phyloP scores from a whole-genome alignment of 2,888 invertebrate species.

The Ornithoptera alexandrae region DNA sequence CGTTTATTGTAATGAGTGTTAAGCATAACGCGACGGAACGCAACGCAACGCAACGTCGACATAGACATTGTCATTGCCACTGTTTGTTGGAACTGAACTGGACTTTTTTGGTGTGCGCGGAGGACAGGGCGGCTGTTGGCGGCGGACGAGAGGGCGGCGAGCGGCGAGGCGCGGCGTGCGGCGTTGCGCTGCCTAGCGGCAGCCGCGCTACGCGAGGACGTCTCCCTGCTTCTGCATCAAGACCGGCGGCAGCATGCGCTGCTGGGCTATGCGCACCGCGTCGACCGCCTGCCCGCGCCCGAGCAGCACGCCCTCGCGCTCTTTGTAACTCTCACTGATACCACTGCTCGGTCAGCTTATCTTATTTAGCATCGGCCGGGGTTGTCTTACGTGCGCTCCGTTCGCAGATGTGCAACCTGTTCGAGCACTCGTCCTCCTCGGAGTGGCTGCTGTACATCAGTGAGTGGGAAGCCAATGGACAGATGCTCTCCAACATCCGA shows the following conservation, averaged over 20 bases:
- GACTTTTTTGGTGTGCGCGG: too few relatives aligned
- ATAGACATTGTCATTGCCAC: too few relatives aligned
- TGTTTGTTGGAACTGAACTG: too few relatives aligned
- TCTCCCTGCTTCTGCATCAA: slow-evolving; percentile 93
- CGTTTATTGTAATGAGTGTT: too few relatives aligned
- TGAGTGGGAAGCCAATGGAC: slow-evolving; percentile 90
- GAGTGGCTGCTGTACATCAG: slow-evolving; percentile 97
- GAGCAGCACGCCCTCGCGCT: slow-evolving; percentile 90
- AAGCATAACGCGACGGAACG: too few relatives aligned
- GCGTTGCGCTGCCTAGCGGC: slow-evolving; percentile 86
- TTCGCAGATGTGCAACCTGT: slow-evolving; percentile 93
- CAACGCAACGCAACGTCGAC: too few relatives aligned
- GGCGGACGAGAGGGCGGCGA: slow-evolving; percentile 72
- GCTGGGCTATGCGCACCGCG: slow-evolving; percentile 91
- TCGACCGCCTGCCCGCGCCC: slow-evolving; percentile 85
- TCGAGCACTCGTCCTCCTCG: slow-evolving; percentile 92
- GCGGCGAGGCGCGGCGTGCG: slow-evolving; percentile 81
- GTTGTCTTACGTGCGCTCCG: background rate
- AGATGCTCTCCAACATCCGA: slow-evolving; percentile 91
- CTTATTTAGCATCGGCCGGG: background rate
- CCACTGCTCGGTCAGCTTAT: background rate
- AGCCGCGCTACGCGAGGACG: slow-evolving; percentile 92
- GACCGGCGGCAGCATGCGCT: slow-evolving; percentile 93
- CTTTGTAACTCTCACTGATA: slow-evolving; percentile 81
- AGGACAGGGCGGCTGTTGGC: slow-evolving; percentile 78